phyloP scores from a whole-genome alignment of 2,113 vertebrate species.

The Pithys albifrons region DNA sequence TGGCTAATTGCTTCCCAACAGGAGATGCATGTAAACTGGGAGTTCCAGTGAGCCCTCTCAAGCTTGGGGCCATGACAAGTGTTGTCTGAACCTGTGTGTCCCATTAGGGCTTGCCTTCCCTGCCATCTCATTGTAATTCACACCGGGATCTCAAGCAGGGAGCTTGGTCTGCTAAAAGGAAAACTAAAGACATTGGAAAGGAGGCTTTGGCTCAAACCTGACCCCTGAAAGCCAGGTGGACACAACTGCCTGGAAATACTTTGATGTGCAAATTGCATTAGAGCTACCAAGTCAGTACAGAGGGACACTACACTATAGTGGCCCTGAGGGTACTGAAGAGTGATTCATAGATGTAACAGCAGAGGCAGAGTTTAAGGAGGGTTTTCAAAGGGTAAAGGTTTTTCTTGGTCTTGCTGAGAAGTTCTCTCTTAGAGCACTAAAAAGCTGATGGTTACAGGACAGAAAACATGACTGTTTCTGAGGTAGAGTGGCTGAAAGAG shows the following conservation, averaged over 20 bases:
- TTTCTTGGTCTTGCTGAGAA: neutral
- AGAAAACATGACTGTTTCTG: neutral
- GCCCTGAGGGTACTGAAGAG: neutral
- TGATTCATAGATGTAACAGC: neutral
- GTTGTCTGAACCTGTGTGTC: neutral
- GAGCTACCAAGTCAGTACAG: neutral
- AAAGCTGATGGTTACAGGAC: neutral
- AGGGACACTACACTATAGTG: neutral
- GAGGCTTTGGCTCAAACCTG: neutral
- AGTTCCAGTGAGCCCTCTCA: neutral
- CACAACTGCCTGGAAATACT: neutral
- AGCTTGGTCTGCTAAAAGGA: neutral
- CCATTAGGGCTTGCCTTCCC: neutral
- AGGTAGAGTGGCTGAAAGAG: neutral
- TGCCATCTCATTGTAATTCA: neutral
- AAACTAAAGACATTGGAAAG: neutral
- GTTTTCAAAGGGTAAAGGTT: neutral
- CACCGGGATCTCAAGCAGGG: neutral
- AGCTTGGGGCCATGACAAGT: neutral
- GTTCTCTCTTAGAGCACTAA: neutral
- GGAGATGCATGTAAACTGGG: neutral
- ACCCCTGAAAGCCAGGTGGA: neutral
- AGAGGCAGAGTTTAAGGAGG: neutral
- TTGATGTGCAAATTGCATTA: neutral
- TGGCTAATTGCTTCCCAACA: slow-evolving; percentile 9